phyloP scores from a whole-genome alignment of 2,113 vertebrate genomes.

The Edolisoma coerulescens region DNA sequence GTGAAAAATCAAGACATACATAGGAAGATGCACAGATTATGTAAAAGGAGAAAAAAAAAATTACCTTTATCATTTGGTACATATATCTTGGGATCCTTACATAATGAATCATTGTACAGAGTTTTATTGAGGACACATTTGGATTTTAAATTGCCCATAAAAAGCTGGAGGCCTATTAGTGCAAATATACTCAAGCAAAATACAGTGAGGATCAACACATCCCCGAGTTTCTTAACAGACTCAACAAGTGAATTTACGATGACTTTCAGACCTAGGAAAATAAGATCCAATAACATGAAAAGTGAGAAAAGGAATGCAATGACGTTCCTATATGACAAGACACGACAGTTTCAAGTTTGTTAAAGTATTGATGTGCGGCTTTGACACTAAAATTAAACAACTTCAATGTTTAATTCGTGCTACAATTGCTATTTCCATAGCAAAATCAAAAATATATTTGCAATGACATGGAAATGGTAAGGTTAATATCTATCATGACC shows the following conservation, averaged over 20 bases:
- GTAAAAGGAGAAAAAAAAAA: not conserved
- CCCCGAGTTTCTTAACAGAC: constrained; percentile 88
- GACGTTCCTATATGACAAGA: not conserved
- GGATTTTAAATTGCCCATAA: constrained; percentile 89
- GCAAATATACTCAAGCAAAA: constrained; percentile 95
- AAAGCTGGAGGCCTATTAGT: constrained; percentile 93
- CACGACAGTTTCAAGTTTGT: not conserved
- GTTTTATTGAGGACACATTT: constrained; percentile 78
- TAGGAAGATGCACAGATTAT: not conserved
- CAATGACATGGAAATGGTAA: not conserved
- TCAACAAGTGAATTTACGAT: constrained; percentile 93
- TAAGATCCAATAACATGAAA: not conserved
- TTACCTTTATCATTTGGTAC: not conserved
- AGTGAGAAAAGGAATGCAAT: not conserved
- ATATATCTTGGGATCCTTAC: constrained; percentile 11
- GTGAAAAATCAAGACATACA: not conserved
- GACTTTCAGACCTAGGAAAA: constrained; percentile 85
- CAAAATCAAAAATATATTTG: not conserved
- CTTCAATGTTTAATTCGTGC: not conserved
- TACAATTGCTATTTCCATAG: not conserved
- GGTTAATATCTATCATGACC: not conserved
- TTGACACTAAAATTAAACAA: not conserved
- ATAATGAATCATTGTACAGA: not conserved
- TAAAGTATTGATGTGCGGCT: not conserved
- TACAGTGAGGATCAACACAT: constrained; percentile 92